Evolutionary conservation across 2,888 invertebrate species (phyloP), one percentile per base, ranked within the genome.

Genomic region (Mechanitis messenoides): DNA sequence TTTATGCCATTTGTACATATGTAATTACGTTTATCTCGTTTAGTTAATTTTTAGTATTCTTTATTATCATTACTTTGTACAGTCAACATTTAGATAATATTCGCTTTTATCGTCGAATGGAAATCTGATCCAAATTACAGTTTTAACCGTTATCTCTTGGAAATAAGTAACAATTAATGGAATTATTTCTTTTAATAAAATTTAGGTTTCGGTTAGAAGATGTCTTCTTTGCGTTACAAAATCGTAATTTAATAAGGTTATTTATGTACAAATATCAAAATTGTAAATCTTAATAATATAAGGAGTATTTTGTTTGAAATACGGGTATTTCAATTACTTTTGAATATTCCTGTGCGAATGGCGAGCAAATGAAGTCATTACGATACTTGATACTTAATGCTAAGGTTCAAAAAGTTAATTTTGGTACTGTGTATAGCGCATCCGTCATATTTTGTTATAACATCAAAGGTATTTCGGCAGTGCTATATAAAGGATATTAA

Each of bases 291-390:
- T 56, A 53, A 56, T 47, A 42, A 35, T 53, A n/a, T 42, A 55
- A 60, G 47, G 45, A 56, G 56, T 56, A 66, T 59, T 61, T 66
- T 58, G 55, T 61, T 61, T 61, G 42, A 63, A 55, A 61, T 63
- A 63, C 63, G 66, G 66, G 66, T 63, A 61, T 63, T 63, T 58
- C 56, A 55, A 55, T 60, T 54, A 54, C 45, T 56, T 61, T 65
- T 65, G 45, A 59, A 63, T 59, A 59, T 66, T 58, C 63, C 59
- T 50, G 50, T 31, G 50, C 31, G 11, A 20, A 35, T 42, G 31
- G 50, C 11, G 50, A 50, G 50, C 31, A 3, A n/a, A 31, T 31
- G 50, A 50, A 50, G 50, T 50, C 54, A 45, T 56, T 20, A 35
- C 54, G 55, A 60, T 50, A n/a, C 47, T 47, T 47, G 55, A 63